Evolutionary conservation across 2,797 vertebrate species (phyloP).

Genomic region (Psittacula echo): DNA sequence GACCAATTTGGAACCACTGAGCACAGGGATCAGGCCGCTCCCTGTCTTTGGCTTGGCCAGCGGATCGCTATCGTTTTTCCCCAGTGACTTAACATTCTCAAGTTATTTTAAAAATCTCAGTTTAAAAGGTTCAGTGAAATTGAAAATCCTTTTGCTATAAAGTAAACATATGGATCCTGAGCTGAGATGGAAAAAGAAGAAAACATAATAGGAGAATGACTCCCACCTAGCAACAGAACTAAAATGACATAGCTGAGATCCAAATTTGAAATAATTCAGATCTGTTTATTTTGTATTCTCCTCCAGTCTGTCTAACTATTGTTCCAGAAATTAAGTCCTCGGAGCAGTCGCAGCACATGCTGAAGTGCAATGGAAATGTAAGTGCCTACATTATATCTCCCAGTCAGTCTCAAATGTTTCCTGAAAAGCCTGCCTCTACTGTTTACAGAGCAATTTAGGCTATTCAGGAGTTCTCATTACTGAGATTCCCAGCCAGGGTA

Average conservation of each 20-base stretch:
- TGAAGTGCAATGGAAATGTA: neutral
- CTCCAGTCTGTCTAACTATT: neutral
- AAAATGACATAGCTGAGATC: neutral
- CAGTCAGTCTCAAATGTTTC: neutral
- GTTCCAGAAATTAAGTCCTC: neutral
- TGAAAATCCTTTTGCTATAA: neutral
- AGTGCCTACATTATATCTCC: accelerated
- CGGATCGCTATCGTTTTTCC: accelerated
- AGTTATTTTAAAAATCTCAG: neutral
- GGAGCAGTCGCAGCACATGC: neutral
- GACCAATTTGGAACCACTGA: accelerated
- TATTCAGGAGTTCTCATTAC: neutral
- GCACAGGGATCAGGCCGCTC: neutral
- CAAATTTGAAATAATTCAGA: neutral
- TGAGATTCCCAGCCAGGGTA: neutral
- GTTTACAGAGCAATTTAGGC: neutral
- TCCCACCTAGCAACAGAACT: slow-evolving; percentile 39
- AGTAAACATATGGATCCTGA: neutral
- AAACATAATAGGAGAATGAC: neutral
- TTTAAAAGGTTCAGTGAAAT: neutral
- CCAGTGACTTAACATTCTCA: accelerated
- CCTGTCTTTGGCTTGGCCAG: neutral
- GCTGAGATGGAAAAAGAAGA: neutral
- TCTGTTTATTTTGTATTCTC: slow-evolving; percentile 32
- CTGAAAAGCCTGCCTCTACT: neutral